Evolutionary conservation across 2,888 invertebrate species (phyloP).

Genomic region (Siphonodentalium dalli): DNA sequence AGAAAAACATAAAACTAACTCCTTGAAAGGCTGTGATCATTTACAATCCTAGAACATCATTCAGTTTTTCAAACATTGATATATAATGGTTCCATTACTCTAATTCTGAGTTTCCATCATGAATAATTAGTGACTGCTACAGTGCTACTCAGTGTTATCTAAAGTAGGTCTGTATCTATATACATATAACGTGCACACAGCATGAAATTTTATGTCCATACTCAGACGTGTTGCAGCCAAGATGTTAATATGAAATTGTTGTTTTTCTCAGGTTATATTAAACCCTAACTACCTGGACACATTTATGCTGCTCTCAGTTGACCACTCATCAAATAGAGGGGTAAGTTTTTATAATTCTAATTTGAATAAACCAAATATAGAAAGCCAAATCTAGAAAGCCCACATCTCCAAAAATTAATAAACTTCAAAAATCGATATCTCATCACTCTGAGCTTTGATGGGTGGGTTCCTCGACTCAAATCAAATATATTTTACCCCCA

Average conservation of each 20-base stretch:
- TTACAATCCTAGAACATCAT: no score
- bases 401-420: no score
- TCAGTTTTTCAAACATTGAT: no score
- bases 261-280: conserved; percentile 66
- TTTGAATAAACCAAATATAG: no score
- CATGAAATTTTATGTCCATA: background rate
- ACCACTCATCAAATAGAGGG: conserved; percentile 70
- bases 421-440: background rate
- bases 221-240: background rate
- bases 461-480: background rate
- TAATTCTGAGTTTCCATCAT: background rate
- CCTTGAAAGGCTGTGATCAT: no score
- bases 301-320: conserved; percentile 74
- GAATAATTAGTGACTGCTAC: background rate
- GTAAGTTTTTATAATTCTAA: conserved; percentile 66
- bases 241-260: background rate
- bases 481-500: background rate
- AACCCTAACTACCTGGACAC: conserved; percentile 73
- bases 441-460: background rate
- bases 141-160: background rate
- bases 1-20: no score
- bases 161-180: background rate
- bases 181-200: background rate
- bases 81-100: no score
- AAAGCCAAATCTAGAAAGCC: no score